phyloP scores from a whole-genome alignment of 2,888 invertebrate species.

The Melipona bicolor region DNA sequence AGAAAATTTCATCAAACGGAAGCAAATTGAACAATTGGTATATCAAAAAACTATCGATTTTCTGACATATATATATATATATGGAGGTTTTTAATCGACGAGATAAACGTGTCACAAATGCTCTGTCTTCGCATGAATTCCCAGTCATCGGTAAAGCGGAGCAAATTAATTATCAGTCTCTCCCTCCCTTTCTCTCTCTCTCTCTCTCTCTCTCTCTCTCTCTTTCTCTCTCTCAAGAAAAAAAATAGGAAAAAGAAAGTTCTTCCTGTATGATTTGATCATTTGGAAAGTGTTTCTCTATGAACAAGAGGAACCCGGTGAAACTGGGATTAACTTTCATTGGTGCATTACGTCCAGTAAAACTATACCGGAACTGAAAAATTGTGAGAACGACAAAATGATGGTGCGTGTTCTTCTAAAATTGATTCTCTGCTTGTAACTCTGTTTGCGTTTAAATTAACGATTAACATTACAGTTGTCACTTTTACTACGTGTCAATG shows the following conservation, averaged over 20 bases:
- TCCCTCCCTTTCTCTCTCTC: too few relatives aligned
- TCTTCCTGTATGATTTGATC: not conserved
- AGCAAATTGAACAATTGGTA: not conserved
- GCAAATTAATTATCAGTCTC: constrained; percentile 12
- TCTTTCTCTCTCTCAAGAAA: too few relatives aligned
- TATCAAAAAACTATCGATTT: constrained; percentile 12
- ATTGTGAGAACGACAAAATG: not conserved
- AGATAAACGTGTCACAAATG: constrained; percentile 21
- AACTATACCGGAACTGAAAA: not conserved
- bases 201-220: too few relatives aligned
- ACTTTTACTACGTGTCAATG: not conserved
- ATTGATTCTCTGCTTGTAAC: not conserved
- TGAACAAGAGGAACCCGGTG: not conserved
- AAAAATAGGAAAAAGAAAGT: not conserved
- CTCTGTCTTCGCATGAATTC: constrained; percentile 12
- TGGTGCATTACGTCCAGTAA: not conserved
- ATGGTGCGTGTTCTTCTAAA: too few relatives aligned
- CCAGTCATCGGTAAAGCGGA: not conserved
- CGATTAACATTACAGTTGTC: not conserved
- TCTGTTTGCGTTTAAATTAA: not conserved
- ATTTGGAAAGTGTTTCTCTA: not conserved
- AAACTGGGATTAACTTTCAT: constrained; percentile 3
- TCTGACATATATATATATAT: not conserved
- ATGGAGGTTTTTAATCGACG: constrained; percentile 16
- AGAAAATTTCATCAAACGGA: constrained; percentile 5